Evolutionary conservation across 2,113 vertebrate genomes (phyloP).

Genomic region (Alosa alosa): DNA sequence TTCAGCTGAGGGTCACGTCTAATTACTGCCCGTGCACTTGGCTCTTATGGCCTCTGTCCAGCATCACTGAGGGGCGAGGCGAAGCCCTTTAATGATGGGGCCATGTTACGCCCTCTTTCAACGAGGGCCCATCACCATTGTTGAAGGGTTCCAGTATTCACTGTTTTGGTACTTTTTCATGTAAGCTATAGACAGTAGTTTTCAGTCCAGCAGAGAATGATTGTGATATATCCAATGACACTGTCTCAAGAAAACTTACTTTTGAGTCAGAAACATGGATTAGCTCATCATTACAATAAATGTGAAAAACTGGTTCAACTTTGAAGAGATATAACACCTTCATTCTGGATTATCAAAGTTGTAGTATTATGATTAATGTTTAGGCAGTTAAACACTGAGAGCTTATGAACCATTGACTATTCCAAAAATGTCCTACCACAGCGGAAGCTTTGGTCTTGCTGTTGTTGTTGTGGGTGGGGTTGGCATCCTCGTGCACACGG

Average conservation of each 20-base stretch:
- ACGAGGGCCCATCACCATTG: not conserved
- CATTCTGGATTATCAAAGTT: not conserved
- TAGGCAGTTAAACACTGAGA: not conserved
- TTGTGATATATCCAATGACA: not conserved
- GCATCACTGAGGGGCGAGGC: not conserved
- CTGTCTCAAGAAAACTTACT: not conserved
- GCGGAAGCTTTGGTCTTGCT: constrained; percentile 52
- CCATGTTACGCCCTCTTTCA: not conserved
- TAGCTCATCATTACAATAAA: not conserved
- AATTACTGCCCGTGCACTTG: too few relatives aligned
- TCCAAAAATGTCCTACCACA: constrained; percentile 71
- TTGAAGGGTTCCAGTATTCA: not conserved
- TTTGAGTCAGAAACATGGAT: not conserved
- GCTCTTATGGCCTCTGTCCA: too few relatives aligned
- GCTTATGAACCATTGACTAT: not conserved
- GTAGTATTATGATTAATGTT: not conserved
- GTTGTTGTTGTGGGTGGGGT: constrained; percentile 67
- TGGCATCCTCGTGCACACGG: constrained; percentile 86
- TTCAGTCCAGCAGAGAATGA: too few relatives aligned
- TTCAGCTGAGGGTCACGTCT: too few relatives aligned
- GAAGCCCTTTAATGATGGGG: not conserved
- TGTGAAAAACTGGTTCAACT: not conserved
- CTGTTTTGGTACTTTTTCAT: not conserved
- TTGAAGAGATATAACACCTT: not conserved
- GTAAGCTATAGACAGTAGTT: too few relatives aligned